Base-by-base conservation (phyloP, 2,888 invertebrate genomes). In the Tetanocera ferruginea region DNA sequence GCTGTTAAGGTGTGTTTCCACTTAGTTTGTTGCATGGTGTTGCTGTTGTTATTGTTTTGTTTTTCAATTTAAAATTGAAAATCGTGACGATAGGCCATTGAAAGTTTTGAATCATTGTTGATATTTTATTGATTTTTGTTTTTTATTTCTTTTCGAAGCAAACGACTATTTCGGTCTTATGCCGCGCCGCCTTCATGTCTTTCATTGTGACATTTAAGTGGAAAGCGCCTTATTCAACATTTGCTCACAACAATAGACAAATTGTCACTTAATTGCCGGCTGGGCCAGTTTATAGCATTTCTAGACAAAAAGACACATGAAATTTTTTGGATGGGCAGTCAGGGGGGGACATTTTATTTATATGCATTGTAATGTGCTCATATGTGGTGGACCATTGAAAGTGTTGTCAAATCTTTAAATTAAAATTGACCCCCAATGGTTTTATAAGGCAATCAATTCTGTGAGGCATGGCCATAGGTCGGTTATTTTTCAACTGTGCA, bases 251-350 rank as follows among this genome's bases (percentile, higher is more conserved):
- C 72, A 77, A 77, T 78, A 79, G 77, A 79, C 79, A 78, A 78
- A 78, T 79, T 79, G 77, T 72, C 79, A 79, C 77, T 77, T 79
- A 77, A 78, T 77, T 80, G 79, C 60, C 75, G 11, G 73, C 73
- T 76, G 72, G 72, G 73, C 76, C 70, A 77, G 71, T 76, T 71
- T 66, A 71, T 28, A 17, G 8, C 5, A 17, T 52, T 71, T 57
- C 25, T 9, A 60, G 11, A 17, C 9, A 28, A 3, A 11, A 23
- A 19, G 11, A 43, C 3, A 23, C 19, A 57, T 25, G 0, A 28
- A 71, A 55, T 60, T 37, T 55, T 31, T 51, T 51, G 34, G 57
- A 71, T 19, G n/a, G 31, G 49, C 6, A 14, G 49, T 6, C 6
- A 5, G 55, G 8, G 19, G 19, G 19, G 60, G 11, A 9, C 57